Evolutionary conservation across 2,113 vertebrate genomes (phyloP), one percentile per base, ranked within the genome.

Genomic region (Riparia riparia): DNA sequence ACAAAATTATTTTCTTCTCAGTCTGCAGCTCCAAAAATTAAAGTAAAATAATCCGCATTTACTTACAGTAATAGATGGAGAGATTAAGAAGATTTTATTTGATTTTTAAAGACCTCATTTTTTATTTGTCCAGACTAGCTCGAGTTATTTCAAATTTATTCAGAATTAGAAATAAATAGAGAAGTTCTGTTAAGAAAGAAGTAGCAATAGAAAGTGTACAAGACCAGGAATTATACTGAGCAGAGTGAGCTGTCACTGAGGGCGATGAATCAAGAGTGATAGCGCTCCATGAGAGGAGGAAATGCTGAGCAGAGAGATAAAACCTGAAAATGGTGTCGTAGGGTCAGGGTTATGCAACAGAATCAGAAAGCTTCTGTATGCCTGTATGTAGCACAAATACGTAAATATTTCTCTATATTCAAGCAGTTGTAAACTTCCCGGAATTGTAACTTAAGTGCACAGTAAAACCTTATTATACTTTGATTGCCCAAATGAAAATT

Each of bases 1-100:
- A 87, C 17, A 89, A 77, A 77, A 86, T 65, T 0, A 73, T 85
- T 91, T 95, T 93, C 50, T 80, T 63, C 68, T 88, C 54, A 82
- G 34, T 22, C 29, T 82, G 26, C 39, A 88, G n/a, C 39, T 95
- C 47, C 34, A 92, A 88, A 94, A 86, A 65, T 76, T 80, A 79
- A 89, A 73, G 44, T 66, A 74, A 91, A 87, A 94, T 70, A 91
- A 90, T 90, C 71, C 90, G 42, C 21, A 22, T 86, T 95, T 86
- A 73, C 34, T 73, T 83, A 60, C 29, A 89, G 42, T 58, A 92
- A 83, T 70, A 81, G 49, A 88, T 68, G 58, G 90, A 92, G 54
- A 86, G 63, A 80, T 89, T 77, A 90, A 82, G 47, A 57, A 90
- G 12, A 21, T 73, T 86, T 93, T 58, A 63, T 63, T 78, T 90